These are phyloP conservation scores for Zalophus californianus DNA, from an alignment of 2,797 vertebrate genomes.

Conservation along the genomic window DNA sequence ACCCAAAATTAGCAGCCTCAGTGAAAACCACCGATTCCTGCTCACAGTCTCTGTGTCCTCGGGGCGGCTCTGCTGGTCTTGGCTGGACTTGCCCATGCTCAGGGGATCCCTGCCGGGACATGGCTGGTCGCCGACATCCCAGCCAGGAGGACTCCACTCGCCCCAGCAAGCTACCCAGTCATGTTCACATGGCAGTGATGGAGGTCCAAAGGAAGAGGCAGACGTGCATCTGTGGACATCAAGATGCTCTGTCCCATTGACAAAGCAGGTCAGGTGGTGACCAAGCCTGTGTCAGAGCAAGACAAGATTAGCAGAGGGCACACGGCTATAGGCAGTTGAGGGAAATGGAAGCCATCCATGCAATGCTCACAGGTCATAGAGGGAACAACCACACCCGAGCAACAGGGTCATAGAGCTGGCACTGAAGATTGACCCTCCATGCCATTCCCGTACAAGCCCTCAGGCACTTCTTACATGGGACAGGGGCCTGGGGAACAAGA, in stretches of 20 bases:
- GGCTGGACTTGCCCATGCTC: neutral
- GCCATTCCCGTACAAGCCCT: neutral
- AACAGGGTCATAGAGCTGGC: neutral
- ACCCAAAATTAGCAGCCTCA: rapidly evolving
- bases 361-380: no score
- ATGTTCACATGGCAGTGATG: rapidly evolving
- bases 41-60: rapidly evolving
- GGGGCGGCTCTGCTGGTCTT: rapidly evolving
- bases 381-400: neutral
- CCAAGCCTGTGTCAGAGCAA: neutral
- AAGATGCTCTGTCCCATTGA: no score
- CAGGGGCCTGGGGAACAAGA: neutral
- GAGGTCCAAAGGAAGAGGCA: neutral
- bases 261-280: neutral
- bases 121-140: rapidly evolving
- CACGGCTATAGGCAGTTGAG: rapidly evolving
- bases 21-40: no score
- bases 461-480: no score
- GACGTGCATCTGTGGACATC: neutral
- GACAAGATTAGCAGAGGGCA: neutral
- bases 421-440: no score
- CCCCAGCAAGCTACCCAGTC: neutral
- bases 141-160: neutral
- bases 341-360: neutral
- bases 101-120: neutral